Conservation (phyloP, 2,888 invertebrate genomes). For the Leucania comma region DNA sequence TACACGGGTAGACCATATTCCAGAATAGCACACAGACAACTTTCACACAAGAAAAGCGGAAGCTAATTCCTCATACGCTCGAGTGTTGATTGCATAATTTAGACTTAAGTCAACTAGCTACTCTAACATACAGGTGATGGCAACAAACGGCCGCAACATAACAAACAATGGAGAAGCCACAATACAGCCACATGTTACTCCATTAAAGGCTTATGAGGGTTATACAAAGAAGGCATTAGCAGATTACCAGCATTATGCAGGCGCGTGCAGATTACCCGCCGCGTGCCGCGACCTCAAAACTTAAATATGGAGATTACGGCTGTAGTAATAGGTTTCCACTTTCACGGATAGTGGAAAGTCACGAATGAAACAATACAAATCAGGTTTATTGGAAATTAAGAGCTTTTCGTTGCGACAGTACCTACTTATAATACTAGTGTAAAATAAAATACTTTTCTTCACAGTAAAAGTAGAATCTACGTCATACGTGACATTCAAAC, state of each 20-base stretch:
- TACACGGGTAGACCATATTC: no score
- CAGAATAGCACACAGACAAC: no score
- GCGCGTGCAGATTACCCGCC: constrained; percentile 5
- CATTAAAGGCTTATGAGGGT: constrained; percentile 52
- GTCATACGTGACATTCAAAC: no score
- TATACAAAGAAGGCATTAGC: constrained; percentile 48
- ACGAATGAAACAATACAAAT: constrained; percentile 8
- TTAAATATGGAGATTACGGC: constrained; percentile 1
- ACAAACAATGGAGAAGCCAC: constrained; percentile 18
- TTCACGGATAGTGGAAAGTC: neutral
- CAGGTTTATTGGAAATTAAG: constrained; percentile 1
- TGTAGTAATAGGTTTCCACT: constrained; percentile 1
- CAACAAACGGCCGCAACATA: neutral
- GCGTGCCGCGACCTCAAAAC: neutral
- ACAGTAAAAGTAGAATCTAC: no score
- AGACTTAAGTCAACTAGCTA: no score
- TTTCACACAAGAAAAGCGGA: no score
- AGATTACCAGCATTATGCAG: constrained; percentile 47
- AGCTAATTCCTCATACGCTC: neutral
- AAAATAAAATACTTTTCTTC: no score
- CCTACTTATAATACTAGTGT: no score
- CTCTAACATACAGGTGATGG: neutral
- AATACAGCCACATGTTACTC: constrained; percentile 26
- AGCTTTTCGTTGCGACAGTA: neutral
- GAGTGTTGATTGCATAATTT: neutral